Base-by-base conservation (phyloP, 1,140 invertebrate genomes). In the Ceratosolen solmsi region DNA sequence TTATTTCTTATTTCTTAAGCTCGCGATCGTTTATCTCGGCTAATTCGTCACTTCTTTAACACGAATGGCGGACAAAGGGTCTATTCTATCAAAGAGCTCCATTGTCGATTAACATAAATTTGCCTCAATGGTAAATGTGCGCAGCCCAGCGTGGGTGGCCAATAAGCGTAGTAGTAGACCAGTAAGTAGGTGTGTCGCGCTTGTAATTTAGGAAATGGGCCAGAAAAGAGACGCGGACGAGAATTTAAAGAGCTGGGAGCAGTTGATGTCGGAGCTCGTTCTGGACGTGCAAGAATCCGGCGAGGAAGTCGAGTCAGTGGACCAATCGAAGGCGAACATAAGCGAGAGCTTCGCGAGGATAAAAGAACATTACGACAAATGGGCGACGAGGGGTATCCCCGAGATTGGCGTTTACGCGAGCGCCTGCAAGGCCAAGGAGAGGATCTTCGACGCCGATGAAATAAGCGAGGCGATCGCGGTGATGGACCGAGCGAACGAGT, bases 401-500 rank as follows among this genome's bases (percentile, higher is more conserved):
- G 75, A 82, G 25, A 78, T 82, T 7, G 63, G 0, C 0, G 56
- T 38, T 41, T 82, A 41, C 68, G 68, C 75, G 17, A 82, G 74
- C 27, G 76, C 54, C 4, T 74, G 81, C 27, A 78, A 51, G 30
- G 75, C 75, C 15, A 54, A 73, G 38, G 81, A 79, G 38, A 82
- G 74, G 58, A 2, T 30, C 13, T 82, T 82, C 58, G 46, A 72
- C 8, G 25, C 2, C 3, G 76, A 82, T 27, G 17, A 73, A 49
- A 36, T 84, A 8, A 76, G 36, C 49, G 84, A 84, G 38, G 78
- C 65, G 2, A 77, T 84, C 17, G 84, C 84, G 0, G 71, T 84
- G 9, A 27, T 84, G 27, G 79, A 84, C 38, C 25, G 82, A 75
- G 80, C 84, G 15, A 79, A 80, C 41, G 84, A 84, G 33, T 41